Evolutionary conservation across 2,888 invertebrate species (phyloP), one percentile per base, ranked within the genome.

Genomic region (Mycalesis mineus): DNA sequence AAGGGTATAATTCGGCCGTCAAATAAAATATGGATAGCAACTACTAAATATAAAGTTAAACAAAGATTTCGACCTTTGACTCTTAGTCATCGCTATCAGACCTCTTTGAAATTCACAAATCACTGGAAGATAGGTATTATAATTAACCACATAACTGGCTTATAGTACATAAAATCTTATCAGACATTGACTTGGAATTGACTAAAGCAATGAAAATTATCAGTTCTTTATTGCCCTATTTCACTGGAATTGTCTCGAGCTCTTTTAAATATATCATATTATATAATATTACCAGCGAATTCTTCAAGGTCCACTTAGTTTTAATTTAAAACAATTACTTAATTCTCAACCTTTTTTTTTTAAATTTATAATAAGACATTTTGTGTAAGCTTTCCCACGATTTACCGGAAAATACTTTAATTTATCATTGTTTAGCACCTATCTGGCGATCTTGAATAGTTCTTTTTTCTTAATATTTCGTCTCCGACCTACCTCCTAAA

Each of bases 101-200:
- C 11, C 45, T 39, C 22, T 39, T 29, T 47, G 45, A 37, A 39
- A 41, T 53, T 33, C 14, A 36, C 45, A 55, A 55, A 58, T 55
- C 55, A 58, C 31, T 55, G 22, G n/a, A n/a, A 14, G 37, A 37
- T 45, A 54, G 11, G 11, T 17, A 33, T n/a, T 9, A 36, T 36
- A 11, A 11, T 36, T 36, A 36, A 36, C 11, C 11, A 11, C 11
- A 31, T 49, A 49, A 37, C 13, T 44, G 17, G 31, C 22, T 36
- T 44, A 39, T 13, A 36, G 33, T 41, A 31, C 31, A 22, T 13
- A 15, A 39, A 42, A 48, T 56, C 42, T 63, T 63, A 63, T 63
- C 58, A 55, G 48, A 7, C 58, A 44, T 58, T 63, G 58, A 54
- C 61, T 29, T 55, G 45, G 8, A 50, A 55, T 36, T 48, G 47